Conservation (phyloP, 2,113 vertebrate genomes). For the Saguinus imperator region DNA sequence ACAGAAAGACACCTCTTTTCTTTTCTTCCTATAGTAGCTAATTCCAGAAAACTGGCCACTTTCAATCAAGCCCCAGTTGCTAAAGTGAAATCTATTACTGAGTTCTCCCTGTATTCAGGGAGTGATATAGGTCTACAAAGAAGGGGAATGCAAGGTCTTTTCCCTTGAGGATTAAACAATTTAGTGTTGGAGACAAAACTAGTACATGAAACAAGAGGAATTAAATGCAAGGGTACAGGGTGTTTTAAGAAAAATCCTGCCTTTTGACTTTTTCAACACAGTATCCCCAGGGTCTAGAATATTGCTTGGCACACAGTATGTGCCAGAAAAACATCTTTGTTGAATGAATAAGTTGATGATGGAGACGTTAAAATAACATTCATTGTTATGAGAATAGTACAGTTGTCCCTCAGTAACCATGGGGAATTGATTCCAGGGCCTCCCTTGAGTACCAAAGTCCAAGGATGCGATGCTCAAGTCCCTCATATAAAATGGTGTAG, state of each 20-base stretch:
- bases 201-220: neutral
- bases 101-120: neutral
- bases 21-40: neutral
- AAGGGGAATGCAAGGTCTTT: neutral
- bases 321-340: neutral
- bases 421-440: neutral
- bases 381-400: conserved; percentile 7
- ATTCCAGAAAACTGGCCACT: neutral
- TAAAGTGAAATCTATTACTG: neutral
- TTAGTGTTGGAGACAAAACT: neutral
- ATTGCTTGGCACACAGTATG: neutral
- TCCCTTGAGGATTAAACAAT: neutral
- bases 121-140: neutral
- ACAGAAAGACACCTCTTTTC: neutral
- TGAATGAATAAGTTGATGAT: conserved; percentile 25
- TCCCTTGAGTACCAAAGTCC: neutral
- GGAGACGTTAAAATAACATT: conserved; percentile 22
- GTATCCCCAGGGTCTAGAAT: neutral
- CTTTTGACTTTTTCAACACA: conserved; percentile 2
- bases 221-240: neutral
- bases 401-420: neutral
- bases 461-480: neutral
- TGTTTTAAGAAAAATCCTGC: conserved; percentile 34
- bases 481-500: neutral
- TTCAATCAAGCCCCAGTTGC: neutral